Percentiles rank a stretch among this genome's conserved stretches.
Evolutionary conservation across 2,113 vertebrate genomes (phyloP).

Genomic region (Corvus cornix): DNA sequence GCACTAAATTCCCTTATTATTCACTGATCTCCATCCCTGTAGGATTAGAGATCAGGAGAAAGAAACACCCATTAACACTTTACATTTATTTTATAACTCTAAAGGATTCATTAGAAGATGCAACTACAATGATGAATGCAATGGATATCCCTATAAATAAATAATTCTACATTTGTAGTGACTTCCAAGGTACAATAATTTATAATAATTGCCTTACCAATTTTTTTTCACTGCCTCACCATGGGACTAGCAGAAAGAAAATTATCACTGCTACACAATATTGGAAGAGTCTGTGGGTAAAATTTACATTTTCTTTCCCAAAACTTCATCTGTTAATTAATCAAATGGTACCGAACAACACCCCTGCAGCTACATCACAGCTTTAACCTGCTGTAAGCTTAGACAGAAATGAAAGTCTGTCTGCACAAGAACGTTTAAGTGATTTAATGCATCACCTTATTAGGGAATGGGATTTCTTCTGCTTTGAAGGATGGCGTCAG

Average conservation of each 20-base stretch:
- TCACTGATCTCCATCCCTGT: background rate
- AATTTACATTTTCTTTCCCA: slow-evolving; percentile 9
- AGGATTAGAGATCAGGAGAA: background rate
- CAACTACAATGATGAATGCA: background rate
- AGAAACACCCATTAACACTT: background rate
- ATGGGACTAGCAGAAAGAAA: background rate
- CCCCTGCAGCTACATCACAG: background rate
- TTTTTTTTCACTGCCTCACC: background rate
- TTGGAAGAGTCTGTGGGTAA: background rate
- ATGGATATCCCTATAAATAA: background rate
- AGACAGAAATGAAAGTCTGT: background rate
- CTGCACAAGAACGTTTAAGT: background rate
- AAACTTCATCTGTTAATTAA: background rate
- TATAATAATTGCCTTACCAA: background rate
- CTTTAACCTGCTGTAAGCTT: background rate
- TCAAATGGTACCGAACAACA: background rate
- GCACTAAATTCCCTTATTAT: background rate
- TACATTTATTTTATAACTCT: background rate
- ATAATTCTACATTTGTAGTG: background rate
- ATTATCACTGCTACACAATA: background rate
- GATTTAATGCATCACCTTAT: background rate
- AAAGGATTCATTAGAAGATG: slow-evolving; percentile 2
- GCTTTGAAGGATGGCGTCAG: background rate
- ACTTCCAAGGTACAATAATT: background rate
- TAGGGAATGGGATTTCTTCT: background rate